phyloP scores from a whole-genome alignment of 2,888 invertebrate species.

The Pantelozetes paolii region DNA sequence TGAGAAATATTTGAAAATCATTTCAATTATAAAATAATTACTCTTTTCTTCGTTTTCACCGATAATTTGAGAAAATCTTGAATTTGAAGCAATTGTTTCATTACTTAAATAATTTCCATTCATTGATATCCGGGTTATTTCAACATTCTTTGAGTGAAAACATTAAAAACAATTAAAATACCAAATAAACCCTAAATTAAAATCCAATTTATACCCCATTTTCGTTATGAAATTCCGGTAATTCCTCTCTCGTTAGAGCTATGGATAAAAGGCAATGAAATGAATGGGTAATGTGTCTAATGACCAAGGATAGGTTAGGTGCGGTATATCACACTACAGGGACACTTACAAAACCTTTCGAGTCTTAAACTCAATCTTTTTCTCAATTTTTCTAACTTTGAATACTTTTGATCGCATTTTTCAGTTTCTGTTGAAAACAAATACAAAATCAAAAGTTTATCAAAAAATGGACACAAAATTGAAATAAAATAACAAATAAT shows the following conservation, averaged over 20 bases:
- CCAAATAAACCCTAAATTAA: not conserved
- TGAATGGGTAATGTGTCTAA: not conserved
- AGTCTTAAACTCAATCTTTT: slow-evolving; percentile 93
- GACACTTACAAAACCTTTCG: slow-evolving; percentile 86
- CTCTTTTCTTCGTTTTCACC: not conserved
- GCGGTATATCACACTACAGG: too few species aligned
- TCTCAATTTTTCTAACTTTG: slow-evolving; percentile 88
- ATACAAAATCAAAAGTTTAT: not conserved
- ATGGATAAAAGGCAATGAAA: slow-evolving; percentile 2
- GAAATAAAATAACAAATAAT: not conserved
- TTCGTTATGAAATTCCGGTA: slow-evolving; percentile 27
- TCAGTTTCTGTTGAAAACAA: not conserved
- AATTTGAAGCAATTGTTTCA: slow-evolving; percentile 24
- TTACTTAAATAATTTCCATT: slow-evolving; percentile 27
- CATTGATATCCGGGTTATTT: slow-evolving; percentile 20
- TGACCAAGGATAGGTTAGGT: too few species aligned
- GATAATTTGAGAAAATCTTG: not conserved
- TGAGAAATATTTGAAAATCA: too few species aligned
- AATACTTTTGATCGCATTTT: slow-evolving; percentile 50
- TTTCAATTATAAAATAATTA: not conserved
- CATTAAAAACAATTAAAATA: not conserved
- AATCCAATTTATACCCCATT: slow-evolving; percentile 19
- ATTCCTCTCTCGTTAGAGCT: slow-evolving; percentile 34
- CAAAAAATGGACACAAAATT: not conserved
- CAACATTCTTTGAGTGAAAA: not conserved